Evolutionary conservation across 1,140 invertebrate genomes (phyloP).

Genomic region (Listronotus bonariensis): DNA sequence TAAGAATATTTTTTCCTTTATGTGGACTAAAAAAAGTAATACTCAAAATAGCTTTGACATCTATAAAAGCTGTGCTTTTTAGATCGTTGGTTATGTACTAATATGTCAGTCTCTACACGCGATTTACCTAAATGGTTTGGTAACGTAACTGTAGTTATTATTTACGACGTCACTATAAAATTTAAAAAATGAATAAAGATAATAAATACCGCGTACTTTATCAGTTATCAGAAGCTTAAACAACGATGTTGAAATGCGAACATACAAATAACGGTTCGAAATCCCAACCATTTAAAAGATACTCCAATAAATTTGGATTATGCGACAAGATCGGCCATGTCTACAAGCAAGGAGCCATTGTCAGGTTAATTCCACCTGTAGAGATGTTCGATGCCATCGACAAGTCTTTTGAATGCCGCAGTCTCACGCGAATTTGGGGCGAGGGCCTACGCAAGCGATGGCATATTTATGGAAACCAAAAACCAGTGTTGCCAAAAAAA

Average conservation of each 20-base stretch:
- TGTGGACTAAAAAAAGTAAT: no score
- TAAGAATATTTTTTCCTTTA: no score
- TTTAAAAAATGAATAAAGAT: no score
- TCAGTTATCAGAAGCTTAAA: not conserved
- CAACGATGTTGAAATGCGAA: conserved; percentile 1
- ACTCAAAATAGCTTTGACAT: no score
- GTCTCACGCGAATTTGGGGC: conserved; percentile 45
- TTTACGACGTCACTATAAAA: no score
- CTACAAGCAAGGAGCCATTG: conserved; percentile 32
- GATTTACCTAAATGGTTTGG: no score
- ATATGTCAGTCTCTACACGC: no score
- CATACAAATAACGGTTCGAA: conserved; percentile 1
- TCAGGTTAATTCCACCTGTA: conserved; percentile 36
- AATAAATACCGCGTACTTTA: no score
- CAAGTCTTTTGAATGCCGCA: conserved; percentile 36
- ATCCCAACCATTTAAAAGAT: conserved; percentile 5
- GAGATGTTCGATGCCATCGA: conserved; percentile 35
- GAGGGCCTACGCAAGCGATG: conserved; percentile 33
- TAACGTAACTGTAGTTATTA: no score
- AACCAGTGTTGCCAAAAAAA: conserved; percentile 29
- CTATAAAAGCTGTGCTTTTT: no score
- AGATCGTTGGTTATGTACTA: no score
- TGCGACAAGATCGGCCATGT: conserved; percentile 23
- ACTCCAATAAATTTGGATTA: conserved; percentile 26
- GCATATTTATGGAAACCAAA: conserved; percentile 40